Evolutionary conservation across 2,888 invertebrate genomes (phyloP), one percentile per base, ranked within the genome.

Genomic region (Mystacides longicornis): DNA sequence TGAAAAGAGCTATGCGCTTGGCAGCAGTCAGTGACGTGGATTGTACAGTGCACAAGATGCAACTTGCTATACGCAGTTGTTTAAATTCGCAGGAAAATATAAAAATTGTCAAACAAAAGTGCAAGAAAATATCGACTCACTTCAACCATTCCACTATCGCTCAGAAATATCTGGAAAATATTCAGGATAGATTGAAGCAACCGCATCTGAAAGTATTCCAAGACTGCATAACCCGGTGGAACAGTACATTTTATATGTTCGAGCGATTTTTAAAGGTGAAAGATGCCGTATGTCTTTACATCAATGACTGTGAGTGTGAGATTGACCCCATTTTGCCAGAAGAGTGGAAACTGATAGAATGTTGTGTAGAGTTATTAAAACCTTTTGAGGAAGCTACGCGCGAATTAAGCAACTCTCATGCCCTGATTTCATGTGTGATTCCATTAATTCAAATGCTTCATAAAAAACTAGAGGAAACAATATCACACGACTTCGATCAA

Each of bases 211-310:
- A 43, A 43, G 43, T 43, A 16, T 43, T 43, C 43, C 43, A 43
- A 43, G 43, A 43, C 16, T 43, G 43, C 16, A n/a, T 43, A 5
- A 43, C 43, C 9, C 43, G 16, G 16, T 43, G 43, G 43, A 43
- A 43, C 43, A 18, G 43, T 43, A 43, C 43, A n/a, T 43, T 43
- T 43, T 43, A 43, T 16, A 43, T 43, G 43, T 43, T 43, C 18
- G n/a, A 43, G 43, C 43, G 16, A 9, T 43, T 43, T 43, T 43
- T 43, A 43, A 9, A 43, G 43, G 43, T 43, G 16, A 43, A 43
- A 16, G 43, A n/a, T 43, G 43, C 43, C 43, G 14, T 43, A 43
- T 9, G 43, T 43, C 43, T 43, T 43, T 43, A 43, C 4, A 43
- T 43, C 43, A 43, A 43, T 43, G 43, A 43, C 16, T 9, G 16